phyloP scores from a whole-genome alignment of 1,140 invertebrate species.

The Venturia canescens region DNA sequence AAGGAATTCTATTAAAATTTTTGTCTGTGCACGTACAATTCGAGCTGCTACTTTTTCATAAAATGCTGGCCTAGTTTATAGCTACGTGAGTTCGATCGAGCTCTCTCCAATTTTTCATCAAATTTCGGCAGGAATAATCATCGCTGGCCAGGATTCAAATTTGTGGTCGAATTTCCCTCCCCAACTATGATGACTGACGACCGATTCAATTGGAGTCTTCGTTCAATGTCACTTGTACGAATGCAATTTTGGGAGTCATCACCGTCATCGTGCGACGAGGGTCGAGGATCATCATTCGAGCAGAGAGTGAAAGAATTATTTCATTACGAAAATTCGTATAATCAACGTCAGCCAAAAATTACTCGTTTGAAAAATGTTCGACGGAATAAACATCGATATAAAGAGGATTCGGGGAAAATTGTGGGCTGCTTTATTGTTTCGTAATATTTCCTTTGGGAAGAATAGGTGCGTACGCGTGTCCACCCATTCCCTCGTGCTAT shows the following conservation, averaged over 20 bases:
- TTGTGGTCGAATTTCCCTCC: too few species aligned
- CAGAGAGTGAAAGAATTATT: too few species aligned
- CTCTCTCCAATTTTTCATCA: background rate
- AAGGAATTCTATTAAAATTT: background rate
- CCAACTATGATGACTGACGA: too few species aligned
- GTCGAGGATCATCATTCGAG: too few species aligned
- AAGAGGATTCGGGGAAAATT: background rate
- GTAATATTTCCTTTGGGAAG: background rate
- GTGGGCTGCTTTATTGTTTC: background rate
- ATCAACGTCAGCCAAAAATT: background rate
- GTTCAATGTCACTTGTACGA: too few species aligned
- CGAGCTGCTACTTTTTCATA: background rate
- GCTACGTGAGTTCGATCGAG: background rate
- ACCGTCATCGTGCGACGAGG: too few species aligned
- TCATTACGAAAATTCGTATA: background rate
- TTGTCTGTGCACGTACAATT: background rate
- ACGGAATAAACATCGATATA: background rate
- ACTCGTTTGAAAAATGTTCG: background rate
- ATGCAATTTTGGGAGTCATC: too few species aligned
- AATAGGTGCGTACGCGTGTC: slow-evolving; percentile 21
- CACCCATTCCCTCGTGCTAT: slow-evolving; percentile 18
- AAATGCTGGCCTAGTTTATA: background rate
- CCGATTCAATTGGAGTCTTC: too few species aligned
- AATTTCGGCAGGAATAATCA: too few species aligned
- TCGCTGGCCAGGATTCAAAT: too few species aligned